Base-by-base conservation (phyloP, 2,113 vertebrate genomes). In the Microcebus lehilahytsara region DNA sequence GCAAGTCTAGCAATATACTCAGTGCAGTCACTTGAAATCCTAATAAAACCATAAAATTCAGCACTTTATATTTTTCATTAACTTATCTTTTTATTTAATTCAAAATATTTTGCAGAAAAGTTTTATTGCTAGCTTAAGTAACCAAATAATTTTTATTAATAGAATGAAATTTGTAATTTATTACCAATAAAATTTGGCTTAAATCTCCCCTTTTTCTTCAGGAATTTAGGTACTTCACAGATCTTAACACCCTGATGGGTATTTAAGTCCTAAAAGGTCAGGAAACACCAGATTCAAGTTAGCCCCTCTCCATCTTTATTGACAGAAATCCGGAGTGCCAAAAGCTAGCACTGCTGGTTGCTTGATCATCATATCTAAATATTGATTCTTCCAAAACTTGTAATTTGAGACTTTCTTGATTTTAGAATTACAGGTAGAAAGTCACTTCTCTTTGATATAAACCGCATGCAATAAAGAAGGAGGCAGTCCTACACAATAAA, bases 401-500 rank as follows among this genome's bases (percentile, higher is more conserved):
- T 96, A 96, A 96, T 97, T 98, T 78, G 89, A 97, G 97, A 97
- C 96, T 97, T 95, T 93, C 96, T 97, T 88, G 96, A 86, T 92
- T 98, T 95, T 30, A 90, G 86, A 98, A 97, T 97, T 98, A 97
- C 72, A 97, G 84, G 77, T 98, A 6, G 93, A 98, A 98, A 98
- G 71, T 67, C 88, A 93, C 3, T 97, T 96, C 58, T 34, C 84
- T 98, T 98, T 98, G 85, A 97, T 98, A 67, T 95, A 97, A 98
- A 97, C 37, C 88, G 97, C 90, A 96, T 88, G 84, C 94, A 96
- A 77, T 91, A 87, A 95, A 97, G 97, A 97, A 97, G 83, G 95
- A 98, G 96, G 92, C 98, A 98, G 97, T 93, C 89, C 95, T 92
- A 98, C 96, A 98, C 85, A 96, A 93, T 96, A 93, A 98, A 98